A percentile compares a stretch with the other conserved stretches of the same genome.
Conservation (phyloP, 2,888 invertebrate genomes). For the Leucophora obtusa region DNA sequence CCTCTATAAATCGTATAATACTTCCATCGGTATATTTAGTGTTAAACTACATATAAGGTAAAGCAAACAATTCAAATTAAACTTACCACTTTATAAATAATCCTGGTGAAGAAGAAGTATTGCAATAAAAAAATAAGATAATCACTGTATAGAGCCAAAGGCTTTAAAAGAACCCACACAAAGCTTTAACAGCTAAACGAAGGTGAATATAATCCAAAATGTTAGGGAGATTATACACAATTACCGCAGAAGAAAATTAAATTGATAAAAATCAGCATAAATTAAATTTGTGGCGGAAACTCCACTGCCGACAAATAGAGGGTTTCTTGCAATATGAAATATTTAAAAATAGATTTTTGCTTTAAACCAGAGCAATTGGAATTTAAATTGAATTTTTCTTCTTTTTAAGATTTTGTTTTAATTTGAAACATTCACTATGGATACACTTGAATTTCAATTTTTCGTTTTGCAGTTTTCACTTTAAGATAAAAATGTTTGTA, state of each 20-base stretch:
- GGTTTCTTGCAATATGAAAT: neutral
- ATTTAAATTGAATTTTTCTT: neutral
- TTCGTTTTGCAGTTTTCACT: constrained; percentile 14
- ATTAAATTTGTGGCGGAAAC: neutral
- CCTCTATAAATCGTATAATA: neutral
- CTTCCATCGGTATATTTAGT: neutral
- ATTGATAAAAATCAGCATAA: constrained; percentile 1
- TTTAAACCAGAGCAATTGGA: neutral
- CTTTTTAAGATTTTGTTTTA: neutral
- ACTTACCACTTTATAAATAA: neutral
- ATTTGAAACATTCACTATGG: neutral
- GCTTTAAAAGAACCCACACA: neutral
- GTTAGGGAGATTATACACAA: neutral
- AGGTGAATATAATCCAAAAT: constrained; percentile 5
- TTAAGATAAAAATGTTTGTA: constrained; percentile 21
- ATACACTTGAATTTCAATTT: constrained; percentile 27
- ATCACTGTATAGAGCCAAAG: neutral
- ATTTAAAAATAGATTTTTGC: neutral
- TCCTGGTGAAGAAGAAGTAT: neutral
- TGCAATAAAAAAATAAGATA: neutral
- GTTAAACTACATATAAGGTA: neutral
- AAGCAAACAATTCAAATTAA: neutral
- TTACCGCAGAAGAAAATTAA: neutral
- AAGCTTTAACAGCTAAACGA: neutral
- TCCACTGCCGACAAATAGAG: neutral